These are phyloP conservation scores for Cliona cf. orientalis DNA, from an alignment of 37 sponge, comb jelly and placozoan genomes.

Conservation along the genomic window DNA sequence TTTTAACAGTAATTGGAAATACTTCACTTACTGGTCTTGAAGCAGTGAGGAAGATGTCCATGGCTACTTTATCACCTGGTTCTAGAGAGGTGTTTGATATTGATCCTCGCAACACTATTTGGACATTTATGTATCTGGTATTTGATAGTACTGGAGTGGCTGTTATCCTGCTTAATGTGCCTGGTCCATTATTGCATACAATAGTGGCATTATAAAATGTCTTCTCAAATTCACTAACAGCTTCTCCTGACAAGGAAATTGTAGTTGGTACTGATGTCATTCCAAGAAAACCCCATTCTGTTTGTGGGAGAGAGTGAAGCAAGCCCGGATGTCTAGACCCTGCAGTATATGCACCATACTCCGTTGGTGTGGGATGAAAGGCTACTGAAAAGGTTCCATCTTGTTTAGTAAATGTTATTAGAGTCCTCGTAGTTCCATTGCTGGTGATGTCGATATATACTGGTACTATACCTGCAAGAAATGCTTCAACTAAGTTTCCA, in stretches of 20 bases:
- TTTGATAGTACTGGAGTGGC: not conserved
- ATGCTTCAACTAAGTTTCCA: constrained; percentile 7
- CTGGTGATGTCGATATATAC: constrained; percentile 30
- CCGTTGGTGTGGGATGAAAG: constrained; percentile 34
- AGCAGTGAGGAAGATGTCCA: constrained; percentile 6
- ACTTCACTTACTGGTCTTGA: not conserved
- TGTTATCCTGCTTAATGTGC: not conserved
- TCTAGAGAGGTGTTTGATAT: not conserved
- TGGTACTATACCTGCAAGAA: constrained; percentile 31
- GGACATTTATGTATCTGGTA: not conserved
- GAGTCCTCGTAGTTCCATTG: not conserved
- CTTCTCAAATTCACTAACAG: constrained; percentile 6
- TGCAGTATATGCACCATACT: constrained; percentile 34
- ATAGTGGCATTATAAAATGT: constrained; percentile 38
- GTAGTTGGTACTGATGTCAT: constrained; percentile 8
- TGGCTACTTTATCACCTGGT: constrained; percentile 8
- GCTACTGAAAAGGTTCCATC: constrained; percentile 28
- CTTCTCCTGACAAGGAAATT: not conserved
- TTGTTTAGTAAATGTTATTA: not conserved
- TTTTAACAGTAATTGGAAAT: constrained; percentile 20
- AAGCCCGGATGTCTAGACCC: constrained; percentile 18
- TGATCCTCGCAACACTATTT: not conserved
- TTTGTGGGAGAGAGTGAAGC: too few relatives aligned
- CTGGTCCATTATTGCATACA: constrained; percentile 45
- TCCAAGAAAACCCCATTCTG: constrained; percentile 19